Conservation (phyloP, 2,113 vertebrate species). For the Haemorhous mexicanus region DNA sequence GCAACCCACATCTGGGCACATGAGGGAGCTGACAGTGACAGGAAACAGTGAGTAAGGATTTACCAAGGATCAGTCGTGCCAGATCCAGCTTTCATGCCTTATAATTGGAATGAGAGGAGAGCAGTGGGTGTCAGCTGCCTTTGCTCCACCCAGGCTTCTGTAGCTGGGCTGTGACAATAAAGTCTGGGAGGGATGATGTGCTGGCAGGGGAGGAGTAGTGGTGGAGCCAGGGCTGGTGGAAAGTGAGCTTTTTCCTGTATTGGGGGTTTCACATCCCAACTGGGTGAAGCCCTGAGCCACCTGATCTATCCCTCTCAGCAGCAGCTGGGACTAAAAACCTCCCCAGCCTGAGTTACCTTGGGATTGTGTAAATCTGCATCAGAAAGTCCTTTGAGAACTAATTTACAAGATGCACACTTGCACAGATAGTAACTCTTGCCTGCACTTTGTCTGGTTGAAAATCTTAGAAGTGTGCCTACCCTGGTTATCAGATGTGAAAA, state of each 20-base stretch:
- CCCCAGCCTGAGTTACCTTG: background rate
- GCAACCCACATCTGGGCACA: rapidly evolving
- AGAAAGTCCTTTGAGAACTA: background rate
- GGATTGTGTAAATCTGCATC: background rate
- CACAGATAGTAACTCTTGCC: background rate
- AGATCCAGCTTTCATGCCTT: background rate
- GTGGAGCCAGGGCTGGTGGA: rapidly evolving
- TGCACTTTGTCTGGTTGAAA: background rate
- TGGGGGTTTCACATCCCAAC: rapidly evolving
- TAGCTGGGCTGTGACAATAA: background rate
- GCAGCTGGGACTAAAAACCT: background rate
- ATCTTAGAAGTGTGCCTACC: rapidly evolving
- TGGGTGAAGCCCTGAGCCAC: background rate
- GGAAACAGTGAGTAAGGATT: background rate
- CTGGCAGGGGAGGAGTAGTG: background rate
- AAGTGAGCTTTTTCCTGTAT: rapidly evolving
- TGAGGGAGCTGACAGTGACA: rapidly evolving
- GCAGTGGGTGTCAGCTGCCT: background rate
- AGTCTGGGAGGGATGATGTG: background rate
- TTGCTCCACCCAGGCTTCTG: background rate
- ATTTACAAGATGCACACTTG: background rate
- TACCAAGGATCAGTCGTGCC: background rate
- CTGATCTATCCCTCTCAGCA: background rate
- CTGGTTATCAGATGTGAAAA: background rate
- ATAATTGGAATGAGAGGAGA: background rate